Conservation (phyloP, 2,797 vertebrate genomes). For the Poecilia gillii region DNA sequence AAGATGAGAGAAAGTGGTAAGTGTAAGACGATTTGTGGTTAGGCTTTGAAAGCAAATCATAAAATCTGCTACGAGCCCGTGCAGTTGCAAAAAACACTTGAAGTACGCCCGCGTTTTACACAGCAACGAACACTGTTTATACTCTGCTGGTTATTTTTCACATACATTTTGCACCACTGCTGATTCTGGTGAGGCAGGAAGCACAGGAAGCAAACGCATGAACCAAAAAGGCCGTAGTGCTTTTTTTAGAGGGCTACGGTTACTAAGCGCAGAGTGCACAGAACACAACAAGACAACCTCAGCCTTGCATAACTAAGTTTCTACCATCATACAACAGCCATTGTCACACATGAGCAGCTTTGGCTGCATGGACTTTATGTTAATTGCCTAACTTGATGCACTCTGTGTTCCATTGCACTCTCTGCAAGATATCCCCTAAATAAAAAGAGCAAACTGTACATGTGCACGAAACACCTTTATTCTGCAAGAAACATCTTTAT, state of each 20-base stretch:
- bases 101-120: conserved; percentile 16
- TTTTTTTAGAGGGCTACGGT: conserved; percentile 85
- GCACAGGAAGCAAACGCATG: conserved; percentile 81
- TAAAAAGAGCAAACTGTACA: conserved; percentile 11
- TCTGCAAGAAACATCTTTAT: conserved; percentile 1
- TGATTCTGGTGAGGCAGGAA: conserved; percentile 82
- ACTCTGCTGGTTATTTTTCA: conserved; percentile 41
- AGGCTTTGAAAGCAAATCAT: conserved; percentile 7
- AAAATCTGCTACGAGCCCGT: background rate
- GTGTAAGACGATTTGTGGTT: background rate
- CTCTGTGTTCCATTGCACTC: conserved; percentile 11
- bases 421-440: conserved; percentile 34
- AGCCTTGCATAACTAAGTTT: conserved; percentile 64
- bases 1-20: background rate
- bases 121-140: conserved; percentile 37
- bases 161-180: conserved; percentile 54
- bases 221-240: conserved; percentile 76
- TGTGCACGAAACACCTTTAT: background rate
- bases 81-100: background rate
- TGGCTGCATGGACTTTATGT: conserved; percentile 10
- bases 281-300: conserved; percentile 53
- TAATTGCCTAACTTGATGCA: conserved; percentile 4
- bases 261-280: conserved; percentile 71
- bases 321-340: conserved; percentile 33
- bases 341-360: conserved; percentile 43